phyloP scores from a whole-genome alignment of 1,140 invertebrate genomes.

The Parapsyche elsis region DNA sequence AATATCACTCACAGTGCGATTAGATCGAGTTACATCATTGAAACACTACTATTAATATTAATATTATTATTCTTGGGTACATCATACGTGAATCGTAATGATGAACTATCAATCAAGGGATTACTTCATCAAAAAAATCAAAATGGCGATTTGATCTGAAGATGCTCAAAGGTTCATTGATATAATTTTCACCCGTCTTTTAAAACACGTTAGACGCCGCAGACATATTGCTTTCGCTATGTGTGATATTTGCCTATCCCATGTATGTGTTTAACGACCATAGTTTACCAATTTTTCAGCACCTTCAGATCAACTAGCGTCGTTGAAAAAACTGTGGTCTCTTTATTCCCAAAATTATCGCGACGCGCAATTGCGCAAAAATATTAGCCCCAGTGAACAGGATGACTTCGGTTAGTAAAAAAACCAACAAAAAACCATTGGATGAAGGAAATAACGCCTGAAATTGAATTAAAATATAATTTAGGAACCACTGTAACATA shows the following conservation, averaged over 20 bases:
- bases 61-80: background rate
- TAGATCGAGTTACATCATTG: slow-evolving; percentile 12
- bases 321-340: slow-evolving; percentile 38
- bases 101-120: slow-evolving; percentile 19
- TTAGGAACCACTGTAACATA: too few species aligned
- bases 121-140: background rate
- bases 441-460: background rate
- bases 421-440: background rate
- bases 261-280: background rate
- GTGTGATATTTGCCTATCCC: background rate
- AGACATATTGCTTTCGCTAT: slow-evolving; percentile 15
- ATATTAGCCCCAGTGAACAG: background rate
- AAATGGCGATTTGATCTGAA: background rate
- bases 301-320: slow-evolving; percentile 31
- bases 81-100: background rate
- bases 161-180: background rate
- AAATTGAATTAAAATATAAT: too few species aligned
- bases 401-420: slow-evolving; percentile 38
- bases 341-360: slow-evolving; percentile 43
- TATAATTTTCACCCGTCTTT: slow-evolving; percentile 16
- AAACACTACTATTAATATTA: background rate
- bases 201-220: slow-evolving; percentile 11
- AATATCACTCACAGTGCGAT: too few species aligned
- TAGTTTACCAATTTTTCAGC: slow-evolving; percentile 34
- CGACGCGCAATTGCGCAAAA: slow-evolving; percentile 30